Evolutionary conservation across 2,113 vertebrate species (phyloP).

Genomic region (Morone saxatilis): DNA sequence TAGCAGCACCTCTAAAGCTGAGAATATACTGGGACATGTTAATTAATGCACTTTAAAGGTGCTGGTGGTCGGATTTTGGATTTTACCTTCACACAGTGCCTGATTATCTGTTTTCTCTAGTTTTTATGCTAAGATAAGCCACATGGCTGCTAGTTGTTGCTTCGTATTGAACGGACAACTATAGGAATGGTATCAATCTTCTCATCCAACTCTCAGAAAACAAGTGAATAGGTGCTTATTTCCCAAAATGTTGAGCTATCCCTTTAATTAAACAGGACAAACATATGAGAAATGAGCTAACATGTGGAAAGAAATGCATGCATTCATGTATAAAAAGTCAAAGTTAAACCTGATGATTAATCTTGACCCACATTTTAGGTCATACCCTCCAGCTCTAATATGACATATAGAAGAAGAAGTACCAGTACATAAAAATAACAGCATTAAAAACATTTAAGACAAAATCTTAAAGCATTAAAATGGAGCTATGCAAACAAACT

Average conservation of each 20-base stretch:
- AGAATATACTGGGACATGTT: too few relatives aligned
- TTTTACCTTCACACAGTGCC: background rate
- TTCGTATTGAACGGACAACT: background rate
- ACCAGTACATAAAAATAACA: background rate
- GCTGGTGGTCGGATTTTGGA: background rate
- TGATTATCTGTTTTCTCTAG: too few relatives aligned
- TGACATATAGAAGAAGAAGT: background rate
- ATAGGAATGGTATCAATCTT: background rate
- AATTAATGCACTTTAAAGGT: background rate
- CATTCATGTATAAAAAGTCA: too few relatives aligned
- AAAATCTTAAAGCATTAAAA: background rate
- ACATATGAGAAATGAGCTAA: too few relatives aligned
- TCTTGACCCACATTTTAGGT: background rate
- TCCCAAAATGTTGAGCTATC: background rate
- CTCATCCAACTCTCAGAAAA: background rate
- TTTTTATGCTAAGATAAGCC: background rate
- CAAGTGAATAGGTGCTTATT: background rate
- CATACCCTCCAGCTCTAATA: background rate
- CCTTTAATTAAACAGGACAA: background rate
- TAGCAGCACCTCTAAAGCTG: too few relatives aligned
- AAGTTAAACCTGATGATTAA: background rate
- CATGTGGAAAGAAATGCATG: too few relatives aligned
- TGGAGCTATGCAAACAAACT: background rate
- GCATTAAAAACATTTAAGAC: background rate
- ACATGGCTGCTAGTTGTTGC: background rate